A percentile compares a stretch with the other conserved stretches of the same genome.
Conservation (phyloP, 1,140 invertebrate species). For the Proctacanthus coquilletti region DNA sequence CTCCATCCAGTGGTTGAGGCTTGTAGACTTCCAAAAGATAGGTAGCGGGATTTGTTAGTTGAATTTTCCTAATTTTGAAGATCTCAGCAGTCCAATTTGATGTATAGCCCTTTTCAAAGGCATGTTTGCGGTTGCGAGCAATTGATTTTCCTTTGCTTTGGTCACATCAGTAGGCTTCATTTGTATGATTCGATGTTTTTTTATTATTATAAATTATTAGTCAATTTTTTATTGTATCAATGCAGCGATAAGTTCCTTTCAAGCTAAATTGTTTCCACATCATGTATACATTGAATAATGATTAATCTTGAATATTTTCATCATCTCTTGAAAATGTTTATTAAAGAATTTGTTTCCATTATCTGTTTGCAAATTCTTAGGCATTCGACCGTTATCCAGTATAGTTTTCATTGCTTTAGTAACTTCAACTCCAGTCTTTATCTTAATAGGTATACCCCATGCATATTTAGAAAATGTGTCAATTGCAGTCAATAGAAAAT, state of each 20-base stretch:
- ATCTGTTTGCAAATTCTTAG: constrained; percentile 31
- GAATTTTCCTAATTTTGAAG: constrained; percentile 20
- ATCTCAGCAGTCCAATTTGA: constrained; percentile 26
- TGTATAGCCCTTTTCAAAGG: constrained; percentile 19
- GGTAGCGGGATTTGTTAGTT: constrained; percentile 17
- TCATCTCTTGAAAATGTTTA: constrained; percentile 14
- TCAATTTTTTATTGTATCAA: constrained; percentile 20
- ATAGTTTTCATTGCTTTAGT: constrained; percentile 14
- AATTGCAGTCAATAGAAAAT: constrained; percentile 32
- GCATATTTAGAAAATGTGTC: constrained; percentile 32
- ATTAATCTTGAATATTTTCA: constrained; percentile 25
- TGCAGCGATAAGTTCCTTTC: constrained; percentile 25
- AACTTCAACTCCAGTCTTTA: constrained; percentile 24
- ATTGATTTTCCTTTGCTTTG: constrained; percentile 11
- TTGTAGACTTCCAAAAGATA: constrained; percentile 16
- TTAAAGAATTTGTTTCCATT: constrained; percentile 31
- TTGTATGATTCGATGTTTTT: too few relatives aligned
- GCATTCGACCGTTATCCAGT: constrained; percentile 15
- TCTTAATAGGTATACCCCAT: constrained; percentile 30
- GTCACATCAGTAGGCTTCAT: constrained; percentile 22
- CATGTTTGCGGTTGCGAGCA: constrained; percentile 10
- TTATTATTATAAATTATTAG: constrained; percentile 28
- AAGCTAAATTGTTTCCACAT: constrained; percentile 30
- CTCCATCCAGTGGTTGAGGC: constrained; percentile 13
- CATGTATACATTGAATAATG: constrained; percentile 29